These are phyloP conservation scores for Equus przewalskii DNA, from an alignment of 2,113 vertebrate species.

Conservation along the genomic window DNA sequence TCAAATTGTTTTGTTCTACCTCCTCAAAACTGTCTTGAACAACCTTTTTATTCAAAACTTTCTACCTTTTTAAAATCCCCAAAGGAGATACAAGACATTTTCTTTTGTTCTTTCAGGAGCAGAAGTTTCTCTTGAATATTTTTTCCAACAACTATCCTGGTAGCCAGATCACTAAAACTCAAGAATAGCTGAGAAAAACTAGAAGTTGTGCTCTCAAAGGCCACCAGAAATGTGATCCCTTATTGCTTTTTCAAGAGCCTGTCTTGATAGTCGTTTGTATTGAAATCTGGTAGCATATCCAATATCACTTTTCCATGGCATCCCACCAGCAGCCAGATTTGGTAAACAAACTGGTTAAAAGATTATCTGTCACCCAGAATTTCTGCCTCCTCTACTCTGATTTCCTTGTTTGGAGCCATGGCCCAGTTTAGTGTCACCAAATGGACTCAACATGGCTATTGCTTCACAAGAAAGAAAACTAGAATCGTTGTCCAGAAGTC, in stretches of 20 bases:
- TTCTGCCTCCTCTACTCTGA: background rate
- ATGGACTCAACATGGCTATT: background rate
- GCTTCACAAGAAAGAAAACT: constrained; percentile 33
- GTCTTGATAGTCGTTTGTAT: background rate
- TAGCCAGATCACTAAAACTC: constrained; percentile 52
- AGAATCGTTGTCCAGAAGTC: background rate
- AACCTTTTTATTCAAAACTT: constrained; percentile 33
- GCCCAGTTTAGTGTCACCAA: background rate
- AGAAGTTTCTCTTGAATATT: constrained; percentile 53
- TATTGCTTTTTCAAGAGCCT: background rate
- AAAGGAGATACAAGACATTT: constrained; percentile 34
- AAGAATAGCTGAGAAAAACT: constrained; percentile 41
- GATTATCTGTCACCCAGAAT: background rate
- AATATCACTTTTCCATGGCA: constrained; percentile 43
- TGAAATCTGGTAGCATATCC: background rate
- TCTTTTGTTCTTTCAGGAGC: constrained; percentile 48
- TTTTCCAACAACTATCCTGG: constrained; percentile 38
- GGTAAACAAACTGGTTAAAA: constrained; percentile 60
- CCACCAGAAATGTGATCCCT: background rate
- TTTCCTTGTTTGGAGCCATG: background rate
- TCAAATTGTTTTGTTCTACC: constrained; percentile 18
- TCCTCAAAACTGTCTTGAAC: constrained; percentile 2
- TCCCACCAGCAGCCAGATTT: background rate
- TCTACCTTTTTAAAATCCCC: constrained; percentile 49
- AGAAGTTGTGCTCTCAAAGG: background rate